Base-by-base conservation (phyloP, 2,888 invertebrate genomes). In the Digitonthophagus gazella region DNA sequence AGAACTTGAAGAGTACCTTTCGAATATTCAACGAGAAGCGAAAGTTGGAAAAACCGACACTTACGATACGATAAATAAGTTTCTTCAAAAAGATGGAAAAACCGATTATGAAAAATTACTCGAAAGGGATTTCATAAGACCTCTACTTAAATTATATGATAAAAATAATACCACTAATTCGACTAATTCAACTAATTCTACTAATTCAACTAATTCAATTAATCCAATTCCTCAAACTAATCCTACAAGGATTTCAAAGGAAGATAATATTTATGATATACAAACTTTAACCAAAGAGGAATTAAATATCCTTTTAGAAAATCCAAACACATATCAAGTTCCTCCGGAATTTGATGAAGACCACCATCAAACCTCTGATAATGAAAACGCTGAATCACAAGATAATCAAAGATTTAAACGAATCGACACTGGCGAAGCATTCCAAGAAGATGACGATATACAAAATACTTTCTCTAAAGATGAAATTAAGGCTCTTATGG, bases 121-220 rank as follows among this genome's bases (percentile, higher is more conserved):
- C 56, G 81, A 81, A 68, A 79, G 78, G 65, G 80, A 82, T 76
- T 79, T 81, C 71, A 77, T 82, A 20, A 78, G 77, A 74, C 82
- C 82, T 3, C 72, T 83, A 14, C 71, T 82, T 20, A 78, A 77
- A 68, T 74, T 81, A 18, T 82, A 82, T 68, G 78, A 81, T 65
- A 70, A 18, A 61, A 20, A 16, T 57, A 14, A 57, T n/a, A 57
- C 57, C 2, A 3, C 57, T 3, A 57, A 44, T 6, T 44, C 6
- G 54, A 44, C 54, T 44, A 44, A n/a, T 6, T 44, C 6, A 44
- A 44, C 54, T 8, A n/a, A n/a, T n/a, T n/a, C 6, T 6, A 44
- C 54, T 44, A 44, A n/a, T 8, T 44, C 6, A 44, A 44, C 54
- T 44, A 44, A n/a, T 6, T 8, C 54, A 44, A n/a, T 44, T 8